Percentiles rank a stretch among this genome's conserved stretches.
Conservation (phyloP, 2,888 invertebrate species). For the Xanthorhoe spadicearia region DNA sequence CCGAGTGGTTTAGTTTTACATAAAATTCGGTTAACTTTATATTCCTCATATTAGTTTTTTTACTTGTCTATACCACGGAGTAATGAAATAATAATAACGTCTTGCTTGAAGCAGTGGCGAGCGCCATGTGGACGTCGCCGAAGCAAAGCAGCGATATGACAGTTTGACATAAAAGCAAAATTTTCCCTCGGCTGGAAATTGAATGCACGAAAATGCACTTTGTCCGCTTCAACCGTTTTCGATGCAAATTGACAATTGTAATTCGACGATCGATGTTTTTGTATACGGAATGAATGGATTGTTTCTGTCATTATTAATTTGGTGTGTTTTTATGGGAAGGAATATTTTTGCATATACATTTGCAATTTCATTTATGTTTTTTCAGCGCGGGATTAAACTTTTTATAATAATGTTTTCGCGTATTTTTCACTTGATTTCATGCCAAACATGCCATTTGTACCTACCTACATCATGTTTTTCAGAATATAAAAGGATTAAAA, state of each 20-base stretch:
- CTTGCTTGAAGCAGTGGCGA: background rate
- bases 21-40: background rate
- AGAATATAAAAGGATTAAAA: no score
- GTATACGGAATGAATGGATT: slow-evolving; percentile 17
- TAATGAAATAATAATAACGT: background rate
- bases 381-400: slow-evolving; percentile 10
- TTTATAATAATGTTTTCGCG: background rate
- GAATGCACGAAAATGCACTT: slow-evolving; percentile 38
- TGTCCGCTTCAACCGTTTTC: slow-evolving; percentile 33
- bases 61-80: background rate
- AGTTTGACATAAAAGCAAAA: slow-evolving; percentile 33
- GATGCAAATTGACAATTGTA: slow-evolving; percentile 37
- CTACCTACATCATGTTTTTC: no score
- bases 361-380: slow-evolving; percentile 9
- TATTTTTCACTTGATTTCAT: background rate
- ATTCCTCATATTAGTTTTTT: background rate
- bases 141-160: slow-evolving; percentile 25
- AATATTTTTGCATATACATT: slow-evolving; percentile 20
- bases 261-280: slow-evolving; percentile 31
- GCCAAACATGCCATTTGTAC: background rate
- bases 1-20: no score
- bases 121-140: slow-evolving; percentile 2
- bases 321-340: slow-evolving; percentile 13
- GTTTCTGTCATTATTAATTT: slow-evolving; percentile 24
- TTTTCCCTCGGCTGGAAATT: slow-evolving; percentile 28